Conservation (phyloP, 1,140 invertebrate species). For the Araneus ventricosus region DNA sequence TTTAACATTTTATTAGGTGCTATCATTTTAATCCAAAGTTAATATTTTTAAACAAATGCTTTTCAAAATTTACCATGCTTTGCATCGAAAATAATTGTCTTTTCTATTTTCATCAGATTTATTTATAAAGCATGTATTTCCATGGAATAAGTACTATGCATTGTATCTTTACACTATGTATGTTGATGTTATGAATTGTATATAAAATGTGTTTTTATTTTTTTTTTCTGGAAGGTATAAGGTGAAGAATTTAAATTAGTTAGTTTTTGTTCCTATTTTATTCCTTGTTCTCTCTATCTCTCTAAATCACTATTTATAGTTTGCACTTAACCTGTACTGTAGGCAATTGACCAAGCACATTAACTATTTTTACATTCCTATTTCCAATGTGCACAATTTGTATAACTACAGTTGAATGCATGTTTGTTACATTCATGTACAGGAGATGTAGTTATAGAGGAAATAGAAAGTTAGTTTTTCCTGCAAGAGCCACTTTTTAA, state of each 20-base stretch:
- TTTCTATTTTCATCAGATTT: neutral
- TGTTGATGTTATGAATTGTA: neutral
- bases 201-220: neutral
- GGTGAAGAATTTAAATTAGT: neutral
- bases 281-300: neutral
- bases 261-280: neutral
- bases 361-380: slow-evolving; percentile 73
- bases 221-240: neutral
- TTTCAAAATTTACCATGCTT: neutral
- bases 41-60: neutral
- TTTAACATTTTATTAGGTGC: slow-evolving; percentile 37
- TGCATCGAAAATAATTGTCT: neutral
- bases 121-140: slow-evolving; percentile 3
- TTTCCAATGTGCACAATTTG: slow-evolving; percentile 58
- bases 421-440: slow-evolving; percentile 57
- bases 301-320: neutral
- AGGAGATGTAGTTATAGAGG: slow-evolving; percentile 8
- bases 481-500: neutral
- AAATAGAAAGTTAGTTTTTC: slow-evolving; percentile 38
- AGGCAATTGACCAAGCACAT: slow-evolving; percentile 69
- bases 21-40: slow-evolving; percentile 18
- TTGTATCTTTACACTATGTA: neutral
- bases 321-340: slow-evolving; percentile 42
- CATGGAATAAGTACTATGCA: neutral
- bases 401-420: slow-evolving; percentile 57